Percentiles rank a stretch among this genome's conserved stretches.
Evolutionary conservation across 2,888 invertebrate genomes (phyloP).

Genomic region (Apodemia mormo): DNA sequence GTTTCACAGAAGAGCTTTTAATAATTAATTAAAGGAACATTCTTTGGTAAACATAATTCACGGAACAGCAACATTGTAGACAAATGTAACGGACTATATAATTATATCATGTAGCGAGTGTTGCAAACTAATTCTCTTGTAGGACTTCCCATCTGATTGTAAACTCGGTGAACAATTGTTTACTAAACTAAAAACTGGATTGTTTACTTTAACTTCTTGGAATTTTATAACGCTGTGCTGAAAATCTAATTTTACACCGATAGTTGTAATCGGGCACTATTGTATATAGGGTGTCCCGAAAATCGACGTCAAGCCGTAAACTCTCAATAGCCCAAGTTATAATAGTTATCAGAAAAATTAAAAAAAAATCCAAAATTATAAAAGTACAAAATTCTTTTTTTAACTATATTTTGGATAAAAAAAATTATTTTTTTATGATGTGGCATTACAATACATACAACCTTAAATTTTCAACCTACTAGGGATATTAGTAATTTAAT

Average conservation of each 20-base stretch:
- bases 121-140: slow-evolving; percentile 1
- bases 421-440: too few species aligned
- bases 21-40: not conserved
- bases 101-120: not conserved
- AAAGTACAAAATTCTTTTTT: too few species aligned
- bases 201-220: slow-evolving; percentile 1
- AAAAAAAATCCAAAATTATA: too few species aligned
- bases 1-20: slow-evolving; percentile 3
- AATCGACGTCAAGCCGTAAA: too few species aligned
- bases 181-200: slow-evolving; percentile 10
- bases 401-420: too few species aligned
- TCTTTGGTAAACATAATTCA: not conserved
- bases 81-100: slow-evolving; percentile 6
- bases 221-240: slow-evolving; percentile 21
- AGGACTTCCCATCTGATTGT: not conserved
- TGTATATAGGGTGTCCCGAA: too few species aligned
- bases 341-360: too few species aligned
- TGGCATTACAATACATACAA: too few species aligned
- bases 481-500: too few species aligned
- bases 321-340: too few species aligned
- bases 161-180: slow-evolving; percentile 4
- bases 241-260: not conserved
- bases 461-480: too few species aligned
- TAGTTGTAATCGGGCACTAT: not conserved
- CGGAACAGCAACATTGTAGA: slow-evolving; percentile 8